These are phyloP conservation scores for Empidonax alnorum DNA, from an alignment of 2,113 vertebrate genomes.

Conservation along the genomic window DNA sequence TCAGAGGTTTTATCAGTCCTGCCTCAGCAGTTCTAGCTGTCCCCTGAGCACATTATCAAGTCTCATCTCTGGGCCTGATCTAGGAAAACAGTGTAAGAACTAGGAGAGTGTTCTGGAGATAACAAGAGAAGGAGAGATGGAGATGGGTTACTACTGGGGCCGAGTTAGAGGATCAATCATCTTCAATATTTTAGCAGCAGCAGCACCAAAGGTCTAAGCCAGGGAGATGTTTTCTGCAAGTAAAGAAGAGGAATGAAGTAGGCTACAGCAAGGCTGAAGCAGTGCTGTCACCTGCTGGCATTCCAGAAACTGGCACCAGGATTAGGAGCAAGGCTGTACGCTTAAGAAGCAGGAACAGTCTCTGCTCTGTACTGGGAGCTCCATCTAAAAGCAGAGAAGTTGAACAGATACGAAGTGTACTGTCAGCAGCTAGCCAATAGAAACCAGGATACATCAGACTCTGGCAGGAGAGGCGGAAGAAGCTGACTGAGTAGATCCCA, in stretches of 20 bases:
- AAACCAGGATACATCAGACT: neutral
- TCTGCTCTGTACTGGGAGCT: neutral
- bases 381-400: neutral
- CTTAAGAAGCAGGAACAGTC: neutral
- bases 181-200: neutral
- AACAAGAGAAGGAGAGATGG: neutral
- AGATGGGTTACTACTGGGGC: neutral
- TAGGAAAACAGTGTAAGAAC: neutral
- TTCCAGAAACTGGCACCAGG: neutral
- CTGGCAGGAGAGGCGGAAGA: neutral
- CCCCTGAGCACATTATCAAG: neutral
- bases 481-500: neutral
- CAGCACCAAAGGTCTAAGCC: neutral
- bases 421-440: too few relatives aligned
- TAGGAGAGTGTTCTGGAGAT: neutral
- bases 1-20: neutral
- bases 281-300: rapidly evolving
- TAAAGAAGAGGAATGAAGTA: neutral
- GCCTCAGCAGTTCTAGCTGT: neutral
- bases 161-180: neutral
- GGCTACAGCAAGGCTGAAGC: neutral
- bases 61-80: neutral
- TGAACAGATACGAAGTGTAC: rapidly evolving
- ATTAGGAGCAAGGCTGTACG: neutral
- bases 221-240: neutral